phyloP scores from a whole-genome alignment of 2,113 vertebrate species.

The Crotophaga sulcirostris region DNA sequence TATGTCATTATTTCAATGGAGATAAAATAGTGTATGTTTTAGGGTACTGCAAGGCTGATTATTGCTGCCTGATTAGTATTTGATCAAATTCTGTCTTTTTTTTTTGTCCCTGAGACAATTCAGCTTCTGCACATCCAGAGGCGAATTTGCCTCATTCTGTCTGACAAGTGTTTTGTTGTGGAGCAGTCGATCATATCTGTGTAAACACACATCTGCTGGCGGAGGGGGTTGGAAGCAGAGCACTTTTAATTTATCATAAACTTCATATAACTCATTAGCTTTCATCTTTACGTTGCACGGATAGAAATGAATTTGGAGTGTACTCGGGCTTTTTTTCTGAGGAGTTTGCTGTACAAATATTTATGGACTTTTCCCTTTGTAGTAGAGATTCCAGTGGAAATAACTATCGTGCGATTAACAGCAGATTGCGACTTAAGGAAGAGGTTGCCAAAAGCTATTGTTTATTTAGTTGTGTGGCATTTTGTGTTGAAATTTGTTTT shows the following conservation, averaged over 20 bases:
- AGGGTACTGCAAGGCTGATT: slow-evolving; percentile 24
- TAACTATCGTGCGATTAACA: not conserved
- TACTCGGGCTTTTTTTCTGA: slow-evolving; percentile 35
- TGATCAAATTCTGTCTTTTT: slow-evolving; percentile 16
- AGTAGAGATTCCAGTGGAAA: slow-evolving; percentile 36
- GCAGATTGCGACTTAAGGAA: slow-evolving; percentile 31
- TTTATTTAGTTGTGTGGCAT: slow-evolving; percentile 54
- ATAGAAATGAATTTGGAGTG: slow-evolving; percentile 47
- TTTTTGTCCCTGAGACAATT: not conserved
- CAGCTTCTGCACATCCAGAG: not conserved
- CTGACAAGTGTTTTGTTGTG: slow-evolving; percentile 46
- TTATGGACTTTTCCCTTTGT: slow-evolving; percentile 68
- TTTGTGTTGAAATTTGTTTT: slow-evolving; percentile 54
- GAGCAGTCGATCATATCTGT: slow-evolving; percentile 18
- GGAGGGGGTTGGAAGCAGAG: not conserved
- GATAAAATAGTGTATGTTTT: slow-evolving; percentile 9
- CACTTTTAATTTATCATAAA: slow-evolving; percentile 66
- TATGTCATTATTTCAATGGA: slow-evolving; percentile 19
- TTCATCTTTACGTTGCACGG: slow-evolving; percentile 50
- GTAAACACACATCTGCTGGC: slow-evolving; percentile 43
- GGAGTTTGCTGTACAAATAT: slow-evolving; percentile 74
- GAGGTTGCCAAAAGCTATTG: slow-evolving; percentile 59
- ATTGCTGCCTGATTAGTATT: slow-evolving; percentile 42
- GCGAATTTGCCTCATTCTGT: slow-evolving; percentile 32
- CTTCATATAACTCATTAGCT: slow-evolving; percentile 61